Evolutionary conservation across 2,797 vertebrate genomes (phyloP).

Genomic region (Alfaro cultratus): DNA sequence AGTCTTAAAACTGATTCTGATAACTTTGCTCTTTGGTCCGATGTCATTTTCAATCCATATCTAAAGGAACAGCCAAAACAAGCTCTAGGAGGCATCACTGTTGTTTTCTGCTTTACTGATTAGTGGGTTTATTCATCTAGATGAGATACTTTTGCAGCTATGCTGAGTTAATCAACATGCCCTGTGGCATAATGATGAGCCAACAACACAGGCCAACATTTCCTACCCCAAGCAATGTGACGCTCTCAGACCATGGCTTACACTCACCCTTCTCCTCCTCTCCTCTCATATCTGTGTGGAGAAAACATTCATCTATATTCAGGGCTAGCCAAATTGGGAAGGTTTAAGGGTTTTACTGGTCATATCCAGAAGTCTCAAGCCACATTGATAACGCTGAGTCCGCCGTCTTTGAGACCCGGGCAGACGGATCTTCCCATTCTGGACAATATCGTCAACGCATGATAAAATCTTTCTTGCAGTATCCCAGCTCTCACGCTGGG

Average conservation of each 20-base stretch:
- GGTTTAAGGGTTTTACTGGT: slow-evolving; percentile 73
- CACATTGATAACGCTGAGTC: slow-evolving; percentile 70
- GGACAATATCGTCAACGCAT: slow-evolving; percentile 74
- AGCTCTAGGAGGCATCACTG: slow-evolving; percentile 46
- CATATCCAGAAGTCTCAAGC: slow-evolving; percentile 63
- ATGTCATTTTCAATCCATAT: slow-evolving; percentile 53
- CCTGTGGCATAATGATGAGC: slow-evolving; percentile 42
- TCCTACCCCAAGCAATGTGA: slow-evolving; percentile 27
- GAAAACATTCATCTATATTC: slow-evolving; percentile 74
- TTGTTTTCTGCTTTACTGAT: slow-evolving; percentile 56
- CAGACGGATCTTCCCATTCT: slow-evolving; percentile 75
- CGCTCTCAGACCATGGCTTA: slow-evolving; percentile 26
- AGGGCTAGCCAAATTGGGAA: slow-evolving; percentile 65
- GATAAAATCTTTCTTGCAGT: slow-evolving; percentile 71
- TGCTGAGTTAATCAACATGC: slow-evolving; percentile 46
- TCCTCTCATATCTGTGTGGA: slow-evolving; percentile 33
- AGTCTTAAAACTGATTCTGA: slow-evolving; percentile 28
- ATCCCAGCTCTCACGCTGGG: slow-evolving; percentile 74
- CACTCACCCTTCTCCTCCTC: slow-evolving; percentile 16
- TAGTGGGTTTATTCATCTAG: slow-evolving; percentile 61
- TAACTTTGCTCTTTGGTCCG: slow-evolving; percentile 25
- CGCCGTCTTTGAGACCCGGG: slow-evolving; percentile 69
- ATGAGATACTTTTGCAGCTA: slow-evolving; percentile 53
- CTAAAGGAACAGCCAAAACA: slow-evolving; percentile 16
- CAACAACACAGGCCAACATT: slow-evolving; percentile 31